A percentile compares a stretch with the other conserved stretches of the same genome.
Conservation (phyloP, 2,888 invertebrate species). For the Drosophila mulleri region DNA sequence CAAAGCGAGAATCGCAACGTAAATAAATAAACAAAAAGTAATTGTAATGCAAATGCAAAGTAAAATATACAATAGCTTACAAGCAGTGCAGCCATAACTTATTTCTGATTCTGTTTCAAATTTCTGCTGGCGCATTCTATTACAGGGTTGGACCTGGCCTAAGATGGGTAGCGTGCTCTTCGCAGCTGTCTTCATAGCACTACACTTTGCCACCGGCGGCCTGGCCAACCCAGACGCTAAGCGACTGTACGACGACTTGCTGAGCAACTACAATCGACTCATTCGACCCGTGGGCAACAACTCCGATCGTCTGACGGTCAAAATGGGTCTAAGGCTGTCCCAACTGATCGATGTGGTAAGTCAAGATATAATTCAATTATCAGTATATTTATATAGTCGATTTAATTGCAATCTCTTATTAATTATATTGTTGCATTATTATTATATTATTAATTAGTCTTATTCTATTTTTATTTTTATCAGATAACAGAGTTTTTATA, state of each 20-base stretch:
- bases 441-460: too few species aligned
- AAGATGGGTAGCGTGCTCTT: conserved; percentile 92
- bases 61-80: conserved; percentile 23
- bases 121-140: conserved; percentile 66
- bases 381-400: too few species aligned
- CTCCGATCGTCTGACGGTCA: conserved; percentile 96
- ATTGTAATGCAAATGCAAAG: conserved; percentile 33
- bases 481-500: too few species aligned
- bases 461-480: too few species aligned
- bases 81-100: conserved; percentile 42
- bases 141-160: conserved; percentile 93
- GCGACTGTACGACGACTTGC: conserved; percentile 97
- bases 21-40: conserved; percentile 19
- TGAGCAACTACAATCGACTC: conserved; percentile 97
- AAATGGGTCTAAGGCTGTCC: conserved; percentile 95
- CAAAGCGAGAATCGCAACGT: conserved; percentile 2
- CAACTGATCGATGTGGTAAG: conserved; percentile 97
- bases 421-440: too few species aligned
- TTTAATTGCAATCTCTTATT: too few species aligned
- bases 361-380: not conserved
- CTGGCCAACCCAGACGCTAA: conserved; percentile 96
- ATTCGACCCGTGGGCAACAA: conserved; percentile 97
- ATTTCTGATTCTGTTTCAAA: conserved; percentile 34
- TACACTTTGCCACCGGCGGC: conserved; percentile 91
- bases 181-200: conserved; percentile 90